Percentiles rank a stretch among this genome's conserved stretches.
phyloP scores from a whole-genome alignment of 2,113 vertebrate genomes.

The Cavia porcellus region DNA sequence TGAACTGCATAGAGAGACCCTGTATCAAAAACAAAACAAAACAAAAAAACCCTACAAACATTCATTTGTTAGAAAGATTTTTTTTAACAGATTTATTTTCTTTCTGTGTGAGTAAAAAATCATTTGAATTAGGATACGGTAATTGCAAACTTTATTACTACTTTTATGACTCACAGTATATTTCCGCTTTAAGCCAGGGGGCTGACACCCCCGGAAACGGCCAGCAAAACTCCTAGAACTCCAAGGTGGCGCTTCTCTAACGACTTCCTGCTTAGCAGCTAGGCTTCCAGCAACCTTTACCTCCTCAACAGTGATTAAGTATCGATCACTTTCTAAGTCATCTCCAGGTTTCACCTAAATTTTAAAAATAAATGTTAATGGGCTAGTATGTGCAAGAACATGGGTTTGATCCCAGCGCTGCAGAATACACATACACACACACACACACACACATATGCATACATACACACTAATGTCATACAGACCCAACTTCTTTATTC shows the following conservation, averaged over 20 bases:
- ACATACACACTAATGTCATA: neutral
- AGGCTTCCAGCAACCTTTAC: constrained; percentile 66
- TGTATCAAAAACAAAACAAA: neutral
- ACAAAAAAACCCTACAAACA: neutral
- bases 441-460: neutral
- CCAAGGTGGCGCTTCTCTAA: constrained; percentile 20
- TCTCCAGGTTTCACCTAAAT: constrained; percentile 88
- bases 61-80: constrained; percentile 45
- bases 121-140: neutral
- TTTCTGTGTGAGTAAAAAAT: neutral
- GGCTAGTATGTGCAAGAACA: neutral
- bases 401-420: neutral
- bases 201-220: constrained; percentile 72
- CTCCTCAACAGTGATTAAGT: constrained; percentile 89
- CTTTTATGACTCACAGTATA: constrained; percentile 83
- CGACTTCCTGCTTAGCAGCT: neutral
- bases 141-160: constrained; percentile 17
- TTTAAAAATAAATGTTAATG: constrained; percentile 39
- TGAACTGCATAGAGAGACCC: neutral
- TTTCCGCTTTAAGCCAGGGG: constrained; percentile 89
- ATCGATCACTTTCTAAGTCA: constrained; percentile 88
- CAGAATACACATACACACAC: neutral
- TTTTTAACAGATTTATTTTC: constrained; percentile 11
- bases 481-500: neutral
- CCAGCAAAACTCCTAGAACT: constrained; percentile 38